These are phyloP conservation scores for Atta cephalotes DNA, from an alignment of 1,140 invertebrate species.

Conservation along the genomic window DNA sequence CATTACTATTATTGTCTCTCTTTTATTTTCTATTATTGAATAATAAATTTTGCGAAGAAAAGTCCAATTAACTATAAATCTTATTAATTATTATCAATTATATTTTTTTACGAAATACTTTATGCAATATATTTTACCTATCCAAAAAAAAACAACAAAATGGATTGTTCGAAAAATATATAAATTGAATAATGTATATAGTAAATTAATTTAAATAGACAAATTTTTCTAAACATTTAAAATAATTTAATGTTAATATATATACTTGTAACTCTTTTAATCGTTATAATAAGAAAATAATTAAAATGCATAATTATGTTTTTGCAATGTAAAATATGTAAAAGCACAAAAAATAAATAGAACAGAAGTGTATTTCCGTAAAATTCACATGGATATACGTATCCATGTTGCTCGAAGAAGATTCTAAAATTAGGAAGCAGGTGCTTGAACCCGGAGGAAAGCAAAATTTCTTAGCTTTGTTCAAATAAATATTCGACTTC, in stretches of 20 bases:
- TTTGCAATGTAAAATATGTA: neutral
- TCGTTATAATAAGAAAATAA: neutral
- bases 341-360: neutral
- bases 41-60: neutral
- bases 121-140: neutral
- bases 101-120: neutral
- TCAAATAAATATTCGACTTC: constrained; percentile 12
- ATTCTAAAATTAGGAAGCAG: constrained; percentile 41
- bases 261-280: neutral
- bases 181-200: neutral
- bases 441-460: constrained; percentile 12
- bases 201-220: neutral
- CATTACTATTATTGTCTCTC: neutral
- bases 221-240: constrained; percentile 2
- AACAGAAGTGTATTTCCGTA: neutral
- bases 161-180: neutral
- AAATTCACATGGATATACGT: neutral
- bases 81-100: neutral
- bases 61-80: neutral
- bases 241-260: neutral
- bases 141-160: neutral
- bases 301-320: neutral
- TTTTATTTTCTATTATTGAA: neutral
- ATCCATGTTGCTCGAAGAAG: neutral
- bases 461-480: constrained; percentile 29